Conservation (phyloP, 2,888 invertebrate genomes). For the Ganaspis brasiliensis region DNA sequence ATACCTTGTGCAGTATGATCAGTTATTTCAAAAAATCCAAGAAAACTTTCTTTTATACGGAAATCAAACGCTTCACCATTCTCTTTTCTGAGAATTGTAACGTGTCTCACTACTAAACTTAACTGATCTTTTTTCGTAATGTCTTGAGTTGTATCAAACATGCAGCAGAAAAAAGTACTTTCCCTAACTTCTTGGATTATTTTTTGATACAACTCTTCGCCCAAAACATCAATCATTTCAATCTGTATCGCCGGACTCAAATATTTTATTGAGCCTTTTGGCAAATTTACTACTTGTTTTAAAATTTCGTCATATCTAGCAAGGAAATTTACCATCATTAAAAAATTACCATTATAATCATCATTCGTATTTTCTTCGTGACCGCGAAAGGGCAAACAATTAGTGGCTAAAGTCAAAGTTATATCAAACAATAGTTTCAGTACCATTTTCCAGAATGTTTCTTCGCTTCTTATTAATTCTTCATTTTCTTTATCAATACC, state of each 20-base stretch:
- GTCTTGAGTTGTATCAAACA: slow-evolving; percentile 15
- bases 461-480: slow-evolving; percentile 50
- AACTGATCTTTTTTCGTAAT: slow-evolving; percentile 3
- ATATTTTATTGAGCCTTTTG: slow-evolving; percentile 53
- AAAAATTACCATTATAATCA: slow-evolving; percentile 60
- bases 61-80: too few relatives aligned
- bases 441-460: slow-evolving; percentile 58
- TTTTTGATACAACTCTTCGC: not conserved
- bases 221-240: slow-evolving; percentile 20
- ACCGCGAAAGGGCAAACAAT: slow-evolving; percentile 59
- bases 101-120: not conserved
- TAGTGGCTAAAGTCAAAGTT: slow-evolving; percentile 56
- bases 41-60: too few relatives aligned
- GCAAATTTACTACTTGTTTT: slow-evolving; percentile 49
- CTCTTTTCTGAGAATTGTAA: not conserved
- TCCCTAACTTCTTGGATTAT: not conserved
- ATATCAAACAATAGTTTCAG: slow-evolving; percentile 57
- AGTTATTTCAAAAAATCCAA: too few relatives aligned
- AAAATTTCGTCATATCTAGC: slow-evolving; percentile 55
- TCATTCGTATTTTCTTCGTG: slow-evolving; percentile 49
- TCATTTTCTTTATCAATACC: slow-evolving; percentile 55
- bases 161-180: not conserved
- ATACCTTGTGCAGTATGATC: too few relatives aligned
- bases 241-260: slow-evolving; percentile 58
- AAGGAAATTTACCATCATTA: slow-evolving; percentile 59